phyloP scores from a whole-genome alignment of 2,113 vertebrate species.

The Marmota monax region DNA sequence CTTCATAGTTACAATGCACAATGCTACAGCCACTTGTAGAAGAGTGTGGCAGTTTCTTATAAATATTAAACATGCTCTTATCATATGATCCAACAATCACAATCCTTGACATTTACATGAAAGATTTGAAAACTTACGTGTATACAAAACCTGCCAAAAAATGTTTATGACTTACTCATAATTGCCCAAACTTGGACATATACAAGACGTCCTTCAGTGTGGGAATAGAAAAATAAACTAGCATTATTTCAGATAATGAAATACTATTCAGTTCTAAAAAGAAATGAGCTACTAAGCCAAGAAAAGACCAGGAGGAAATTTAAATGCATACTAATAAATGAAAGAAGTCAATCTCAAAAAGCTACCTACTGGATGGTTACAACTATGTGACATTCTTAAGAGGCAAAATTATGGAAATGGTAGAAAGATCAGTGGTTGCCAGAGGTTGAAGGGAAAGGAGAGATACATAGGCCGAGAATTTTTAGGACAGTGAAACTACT shows the following conservation, averaged over 20 bases:
- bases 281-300: background rate
- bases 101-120: background rate
- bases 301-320: background rate
- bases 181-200: background rate
- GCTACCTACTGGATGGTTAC: background rate
- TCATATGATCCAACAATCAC: background rate
- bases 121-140: background rate
- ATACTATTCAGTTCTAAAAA: background rate
- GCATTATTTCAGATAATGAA: background rate
- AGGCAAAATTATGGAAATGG: too few species aligned
- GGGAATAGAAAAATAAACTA: background rate
- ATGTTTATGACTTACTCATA: background rate
- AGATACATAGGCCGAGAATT: background rate
- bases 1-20: background rate
- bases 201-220: background rate
- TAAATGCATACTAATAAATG: background rate
- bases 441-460: background rate
- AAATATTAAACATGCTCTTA: background rate
- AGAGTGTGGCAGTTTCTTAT: background rate
- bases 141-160: background rate
- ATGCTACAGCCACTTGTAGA: background rate
- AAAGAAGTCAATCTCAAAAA: background rate
- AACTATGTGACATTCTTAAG: background rate
- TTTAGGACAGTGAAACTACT: background rate
- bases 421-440: background rate